Evolutionary conservation across 2,113 vertebrate species (phyloP).

Genomic region (Taurulus bubalis): DNA sequence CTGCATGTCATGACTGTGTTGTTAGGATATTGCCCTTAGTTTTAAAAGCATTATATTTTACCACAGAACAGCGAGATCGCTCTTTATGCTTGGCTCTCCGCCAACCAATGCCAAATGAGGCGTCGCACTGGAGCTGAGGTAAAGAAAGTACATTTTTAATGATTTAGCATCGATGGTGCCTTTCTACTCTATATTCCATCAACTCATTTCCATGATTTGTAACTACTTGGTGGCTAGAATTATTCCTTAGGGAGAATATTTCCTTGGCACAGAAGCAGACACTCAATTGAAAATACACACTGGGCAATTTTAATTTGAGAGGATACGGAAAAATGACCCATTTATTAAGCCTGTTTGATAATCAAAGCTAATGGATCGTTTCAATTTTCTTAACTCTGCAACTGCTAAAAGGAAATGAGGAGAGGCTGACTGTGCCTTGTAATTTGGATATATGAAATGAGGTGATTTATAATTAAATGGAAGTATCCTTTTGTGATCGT

Average conservation of each 20-base stretch:
- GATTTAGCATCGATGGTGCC: constrained; percentile 75
- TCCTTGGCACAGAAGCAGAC: constrained; percentile 69
- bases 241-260: constrained; percentile 74
- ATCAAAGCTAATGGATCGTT: constrained; percentile 78
- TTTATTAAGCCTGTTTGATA: constrained; percentile 78
- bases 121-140: constrained; percentile 58
- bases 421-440: constrained; percentile 46
- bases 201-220: constrained; percentile 83
- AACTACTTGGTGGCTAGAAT: constrained; percentile 73
- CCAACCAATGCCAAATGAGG: constrained; percentile 60
- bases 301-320: constrained; percentile 78
- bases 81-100: constrained; percentile 45
- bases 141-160: constrained; percentile 75
- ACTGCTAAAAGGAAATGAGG: constrained; percentile 58
- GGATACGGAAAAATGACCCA: constrained; percentile 74
- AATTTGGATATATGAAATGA: constrained; percentile 60
- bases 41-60: constrained; percentile 56
- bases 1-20: constrained; percentile 35
- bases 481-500: constrained; percentile 35
- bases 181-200: constrained; percentile 76
- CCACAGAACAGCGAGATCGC: constrained; percentile 22
- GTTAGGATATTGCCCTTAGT: constrained; percentile 43
- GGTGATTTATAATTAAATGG: constrained; percentile 59
- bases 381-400: constrained; percentile 68
- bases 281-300: constrained; percentile 75